Evolutionary conservation across 30 jellyfish, hydroid and myxozoan genomes (phyloP).

Genomic region (Cassiopea andromeda): DNA sequence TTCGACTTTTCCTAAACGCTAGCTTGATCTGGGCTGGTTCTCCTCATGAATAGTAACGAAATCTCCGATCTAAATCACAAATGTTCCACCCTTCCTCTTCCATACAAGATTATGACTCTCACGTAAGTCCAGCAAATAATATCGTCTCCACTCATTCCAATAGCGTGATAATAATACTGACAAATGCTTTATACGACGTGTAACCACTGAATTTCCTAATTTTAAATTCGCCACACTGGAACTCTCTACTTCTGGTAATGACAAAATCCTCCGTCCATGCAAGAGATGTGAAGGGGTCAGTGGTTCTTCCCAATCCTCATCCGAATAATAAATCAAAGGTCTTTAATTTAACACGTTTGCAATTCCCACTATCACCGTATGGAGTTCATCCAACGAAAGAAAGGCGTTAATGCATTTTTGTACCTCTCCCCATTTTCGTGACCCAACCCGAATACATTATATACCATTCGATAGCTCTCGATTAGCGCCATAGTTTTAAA

Average conservation of each 20-base stretch:
- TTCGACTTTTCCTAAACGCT: constrained; percentile 15
- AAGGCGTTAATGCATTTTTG: constrained; percentile 18
- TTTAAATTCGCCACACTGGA: not conserved
- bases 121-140: not conserved
- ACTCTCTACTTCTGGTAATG: not conserved
- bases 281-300: not conserved
- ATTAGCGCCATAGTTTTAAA: not conserved
- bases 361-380: constrained; percentile 11
- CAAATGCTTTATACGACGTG: not conserved
- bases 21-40: not conserved
- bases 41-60: constrained; percentile 18
- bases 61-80: not conserved
- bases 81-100: not conserved
- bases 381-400: constrained; percentile 11
- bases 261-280: constrained; percentile 8
- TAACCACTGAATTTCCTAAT: no score
- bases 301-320: no score
- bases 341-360: constrained; percentile 12
- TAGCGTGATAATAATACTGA: constrained; percentile 6
- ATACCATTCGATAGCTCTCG: not conserved
- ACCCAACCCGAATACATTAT: constrained; percentile 46
- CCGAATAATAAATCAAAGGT: no score
- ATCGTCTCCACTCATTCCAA: constrained; percentile 1
- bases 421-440: constrained; percentile 16
- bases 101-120: not conserved